Percentiles rank a stretch among this genome's conserved stretches.
These are phyloP conservation scores for Orbicella faveolata DNA, from an alignment of 64 coral and sea anemone genomes.

Conservation along the genomic window DNA sequence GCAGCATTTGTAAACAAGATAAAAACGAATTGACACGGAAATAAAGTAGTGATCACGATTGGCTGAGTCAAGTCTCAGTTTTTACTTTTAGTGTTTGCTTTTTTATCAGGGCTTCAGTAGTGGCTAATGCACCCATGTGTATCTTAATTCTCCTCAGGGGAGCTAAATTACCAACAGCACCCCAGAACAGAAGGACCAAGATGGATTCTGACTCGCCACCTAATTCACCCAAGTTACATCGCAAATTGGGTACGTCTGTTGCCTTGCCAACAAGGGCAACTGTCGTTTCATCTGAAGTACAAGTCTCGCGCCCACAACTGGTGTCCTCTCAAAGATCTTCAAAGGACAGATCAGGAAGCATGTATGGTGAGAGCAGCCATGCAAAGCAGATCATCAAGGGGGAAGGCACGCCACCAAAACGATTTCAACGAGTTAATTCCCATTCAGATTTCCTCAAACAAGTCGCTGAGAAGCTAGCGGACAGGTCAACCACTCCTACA, in stretches of 20 bases:
- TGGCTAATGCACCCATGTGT: no score
- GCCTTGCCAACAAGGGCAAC: background rate
- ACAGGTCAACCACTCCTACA: slow-evolving; percentile 63
- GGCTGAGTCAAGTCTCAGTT: no score
- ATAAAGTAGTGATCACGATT: no score
- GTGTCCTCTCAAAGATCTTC: background rate
- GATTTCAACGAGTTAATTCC: slow-evolving; percentile 38
- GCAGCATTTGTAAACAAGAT: no score
- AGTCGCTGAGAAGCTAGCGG: slow-evolving; percentile 77
- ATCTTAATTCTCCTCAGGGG: background rate
- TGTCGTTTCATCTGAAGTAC: background rate
- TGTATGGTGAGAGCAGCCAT: slow-evolving; percentile 16
- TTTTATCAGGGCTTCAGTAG: no score
- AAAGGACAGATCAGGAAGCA: slow-evolving; percentile 8
- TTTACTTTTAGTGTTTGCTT: no score
- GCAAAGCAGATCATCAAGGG: background rate
- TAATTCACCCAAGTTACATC: background rate
- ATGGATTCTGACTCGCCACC: background rate
- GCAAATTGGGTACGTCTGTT: background rate
- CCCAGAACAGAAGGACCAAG: slow-evolving; percentile 1
- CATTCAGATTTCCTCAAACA: slow-evolving; percentile 84
- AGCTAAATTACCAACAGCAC: slow-evolving; percentile 29
- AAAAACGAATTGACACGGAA: no score
- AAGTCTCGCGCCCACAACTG: background rate
- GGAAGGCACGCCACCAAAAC: slow-evolving; percentile 39